Conservation (phyloP, 2,797 vertebrate species). For the Anguilla obscura region DNA sequence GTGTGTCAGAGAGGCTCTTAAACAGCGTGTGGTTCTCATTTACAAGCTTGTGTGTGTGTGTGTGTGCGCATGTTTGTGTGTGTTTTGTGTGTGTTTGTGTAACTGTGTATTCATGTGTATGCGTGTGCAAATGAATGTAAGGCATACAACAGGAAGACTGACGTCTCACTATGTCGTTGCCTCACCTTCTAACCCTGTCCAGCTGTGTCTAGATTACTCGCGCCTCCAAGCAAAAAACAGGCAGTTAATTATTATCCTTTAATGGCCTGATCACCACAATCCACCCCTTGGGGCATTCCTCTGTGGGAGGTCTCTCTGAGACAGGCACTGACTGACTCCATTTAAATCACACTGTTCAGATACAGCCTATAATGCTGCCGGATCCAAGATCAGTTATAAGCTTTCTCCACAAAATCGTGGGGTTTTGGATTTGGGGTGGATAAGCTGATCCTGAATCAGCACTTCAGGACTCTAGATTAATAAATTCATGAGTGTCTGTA, state of each 20-base stretch:
- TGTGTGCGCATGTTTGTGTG: too few relatives aligned
- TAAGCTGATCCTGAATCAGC: neutral
- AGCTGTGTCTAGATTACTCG: neutral
- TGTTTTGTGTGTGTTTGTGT: neutral
- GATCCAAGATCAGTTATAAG: neutral
- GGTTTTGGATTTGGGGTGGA: neutral
- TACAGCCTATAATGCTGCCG: neutral
- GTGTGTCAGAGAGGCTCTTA: neutral
- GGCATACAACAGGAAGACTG: neutral
- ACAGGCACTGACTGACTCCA: neutral
- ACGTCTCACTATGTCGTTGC: neutral
- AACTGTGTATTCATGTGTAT: neutral
- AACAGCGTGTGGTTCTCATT: neutral
- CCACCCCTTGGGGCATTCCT: neutral
- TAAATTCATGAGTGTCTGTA: neutral
- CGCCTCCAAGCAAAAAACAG: neutral
- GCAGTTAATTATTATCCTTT: conserved; percentile 33
- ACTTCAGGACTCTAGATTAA: neutral
- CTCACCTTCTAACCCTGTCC: neutral
- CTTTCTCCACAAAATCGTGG: neutral
- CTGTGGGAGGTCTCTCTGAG: neutral
- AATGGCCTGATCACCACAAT: conserved; percentile 19
- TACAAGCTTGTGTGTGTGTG: neutral
- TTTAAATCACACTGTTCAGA: neutral
- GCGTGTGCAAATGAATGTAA: neutral